Evolutionary conservation across 2,888 invertebrate genomes (phyloP).

Genomic region (Allophyes oxyacanthae): DNA sequence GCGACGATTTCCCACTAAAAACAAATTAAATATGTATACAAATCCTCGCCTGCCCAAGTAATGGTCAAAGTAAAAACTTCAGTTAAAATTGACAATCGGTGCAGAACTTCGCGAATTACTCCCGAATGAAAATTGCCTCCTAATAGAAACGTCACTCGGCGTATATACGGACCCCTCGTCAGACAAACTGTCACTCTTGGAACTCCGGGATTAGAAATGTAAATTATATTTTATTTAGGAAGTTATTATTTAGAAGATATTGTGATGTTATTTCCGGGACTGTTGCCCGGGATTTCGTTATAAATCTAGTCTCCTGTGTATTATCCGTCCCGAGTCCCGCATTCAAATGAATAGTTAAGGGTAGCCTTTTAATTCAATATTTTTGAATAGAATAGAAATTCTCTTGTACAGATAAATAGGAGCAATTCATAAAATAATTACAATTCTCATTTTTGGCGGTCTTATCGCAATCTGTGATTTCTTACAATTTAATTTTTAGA

Average conservation of each 20-base stretch:
- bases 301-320: conserved; percentile 36
- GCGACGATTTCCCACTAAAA: too few species aligned
- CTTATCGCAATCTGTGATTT: too few species aligned
- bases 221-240: conserved; percentile 54
- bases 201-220: conserved; percentile 52
- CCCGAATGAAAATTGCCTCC: conserved; percentile 48
- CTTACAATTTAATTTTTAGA: too few species aligned
- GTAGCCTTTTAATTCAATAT: conserved; percentile 25
- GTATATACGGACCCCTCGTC: conserved; percentile 49
- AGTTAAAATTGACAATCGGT: conserved; percentile 34
- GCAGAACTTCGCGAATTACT: conserved; percentile 41
- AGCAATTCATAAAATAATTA: too few species aligned
- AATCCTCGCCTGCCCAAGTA: conserved; percentile 8
- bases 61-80: conserved; percentile 42
- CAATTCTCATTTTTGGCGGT: too few species aligned
- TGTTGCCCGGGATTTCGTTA: conserved; percentile 27
- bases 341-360: conserved; percentile 38
- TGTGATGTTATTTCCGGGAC: conserved; percentile 38
- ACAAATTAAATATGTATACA: conserved; percentile 15
- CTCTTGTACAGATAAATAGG: too few species aligned
- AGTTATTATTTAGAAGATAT: conserved; percentile 44
- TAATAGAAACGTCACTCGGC: conserved; percentile 56
- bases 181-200: conserved; percentile 45
- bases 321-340: conserved; percentile 21
- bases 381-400: too few species aligned